Evolutionary conservation across 2,113 vertebrate genomes (phyloP).

Genomic region (Toxostoma redivivum): DNA sequence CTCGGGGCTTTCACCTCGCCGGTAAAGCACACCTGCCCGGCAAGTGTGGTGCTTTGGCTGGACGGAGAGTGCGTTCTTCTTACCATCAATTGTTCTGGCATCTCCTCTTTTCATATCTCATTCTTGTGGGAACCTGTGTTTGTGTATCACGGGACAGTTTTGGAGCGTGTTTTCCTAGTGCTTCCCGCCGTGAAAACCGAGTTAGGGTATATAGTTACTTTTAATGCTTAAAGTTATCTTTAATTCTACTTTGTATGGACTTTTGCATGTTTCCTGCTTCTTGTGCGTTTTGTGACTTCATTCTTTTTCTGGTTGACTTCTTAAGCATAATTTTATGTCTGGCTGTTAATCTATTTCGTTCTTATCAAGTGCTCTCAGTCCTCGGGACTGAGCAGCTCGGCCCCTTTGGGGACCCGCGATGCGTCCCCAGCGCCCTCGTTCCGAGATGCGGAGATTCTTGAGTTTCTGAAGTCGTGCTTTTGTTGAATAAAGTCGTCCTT

Average conservation of each 20-base stretch:
- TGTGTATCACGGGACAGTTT: fast-evolving
- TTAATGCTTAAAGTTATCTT: fast-evolving
- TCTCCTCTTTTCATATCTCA: fast-evolving
- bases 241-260: neutral
- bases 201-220: neutral
- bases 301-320: neutral
- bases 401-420: neutral
- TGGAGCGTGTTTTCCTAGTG: neutral
- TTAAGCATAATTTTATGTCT: neutral
- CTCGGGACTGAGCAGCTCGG: neutral
- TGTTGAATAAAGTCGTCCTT: neutral
- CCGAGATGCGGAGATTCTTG: neutral
- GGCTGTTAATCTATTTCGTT: fast-evolving
- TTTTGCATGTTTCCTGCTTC: neutral
- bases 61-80: fast-evolving
- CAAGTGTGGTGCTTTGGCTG: neutral
- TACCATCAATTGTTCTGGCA: fast-evolving
- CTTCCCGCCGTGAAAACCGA: neutral
- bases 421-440: fast-evolving
- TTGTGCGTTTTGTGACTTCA: neutral
- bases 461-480: neutral
- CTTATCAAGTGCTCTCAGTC: neutral
- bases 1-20: neutral
- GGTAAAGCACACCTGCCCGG: neutral
- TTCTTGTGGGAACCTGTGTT: neutral